Base-by-base conservation (phyloP, 2,888 invertebrate species). In the Elegia similella region DNA sequence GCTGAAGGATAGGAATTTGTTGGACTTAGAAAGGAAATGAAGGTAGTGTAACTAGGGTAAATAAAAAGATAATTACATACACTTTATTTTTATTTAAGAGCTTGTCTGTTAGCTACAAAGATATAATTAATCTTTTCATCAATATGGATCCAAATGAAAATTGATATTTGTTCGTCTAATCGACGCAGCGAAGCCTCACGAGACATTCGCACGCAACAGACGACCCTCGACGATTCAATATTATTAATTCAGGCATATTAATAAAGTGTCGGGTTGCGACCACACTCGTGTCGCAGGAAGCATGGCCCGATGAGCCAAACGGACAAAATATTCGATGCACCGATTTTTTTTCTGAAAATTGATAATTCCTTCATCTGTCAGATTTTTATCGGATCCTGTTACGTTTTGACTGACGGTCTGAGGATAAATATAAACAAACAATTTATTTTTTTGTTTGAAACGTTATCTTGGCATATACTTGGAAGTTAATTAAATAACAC, bases 191-290 rank as follows among this genome's bases (percentile, higher is more conserved):
- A 88, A 88, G 86, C 88, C 89, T 83, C 82, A 83, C 83, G 79
- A 82, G 77, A 82, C 84, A 87, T 89, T 88, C 69, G 90, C 90
- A 90, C 87, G 90, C 89, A 83, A 88, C 70, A 42, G 62, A 57
- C 64, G 80, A 76, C 78, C 84, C 83, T 76, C 78, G 76, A 75
- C 79, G 77, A 83, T 86, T 88, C 84, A 84, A 84, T 84, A 82
- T 89, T 89, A 89, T 88, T 86, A 90, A 90, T 87, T 86, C 86
- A 88, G 78, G 86, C 90, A 88, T 88, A 90, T 85, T 84, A 86
- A 87, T 83, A 82, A 80, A 82, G 90, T 89, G 80, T 91, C 84
- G 66, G 42, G 81, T 91, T 89, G 80, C 90, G 90, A 90, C 90
- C 90, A 89, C 90, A 89, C 88, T 79, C 77, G 78, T 78, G 85